Percentiles rank a stretch among this genome's conserved stretches.
Evolutionary conservation across 2,888 invertebrate genomes (phyloP).

Genomic region (Microctonus brassicae): DNA sequence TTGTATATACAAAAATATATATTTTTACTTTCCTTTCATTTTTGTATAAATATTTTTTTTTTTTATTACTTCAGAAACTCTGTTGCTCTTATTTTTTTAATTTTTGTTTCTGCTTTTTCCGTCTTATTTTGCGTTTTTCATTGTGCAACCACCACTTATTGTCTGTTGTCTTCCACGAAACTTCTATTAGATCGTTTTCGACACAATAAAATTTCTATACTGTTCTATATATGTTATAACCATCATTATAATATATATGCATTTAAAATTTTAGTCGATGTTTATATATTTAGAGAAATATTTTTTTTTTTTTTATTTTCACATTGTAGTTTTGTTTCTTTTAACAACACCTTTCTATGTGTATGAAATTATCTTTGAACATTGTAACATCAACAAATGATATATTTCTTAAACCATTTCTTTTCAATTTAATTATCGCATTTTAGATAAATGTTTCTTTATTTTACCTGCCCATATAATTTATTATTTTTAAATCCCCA

Average conservation of each 20-base stretch:
- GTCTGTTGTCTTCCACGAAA: neutral
- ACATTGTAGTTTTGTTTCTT: neutral
- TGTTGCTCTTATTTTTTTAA: neutral
- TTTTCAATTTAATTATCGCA: neutral
- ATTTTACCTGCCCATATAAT: neutral
- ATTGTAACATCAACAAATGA: neutral
- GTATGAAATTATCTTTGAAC: neutral
- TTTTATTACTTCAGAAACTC: neutral
- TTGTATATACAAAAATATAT: constrained; percentile 10
- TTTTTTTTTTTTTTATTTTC: neutral
- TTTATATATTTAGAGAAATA: neutral
- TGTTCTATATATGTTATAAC: neutral
- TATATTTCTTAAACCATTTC: neutral
- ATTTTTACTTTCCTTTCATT: constrained; percentile 1
- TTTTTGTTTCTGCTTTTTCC: neutral
- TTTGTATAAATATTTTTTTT: neutral
- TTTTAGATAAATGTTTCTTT: too few relatives aligned
- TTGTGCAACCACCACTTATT: neutral
- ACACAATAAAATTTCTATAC: neutral
- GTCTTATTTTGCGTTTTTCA: neutral
- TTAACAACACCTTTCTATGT: neutral
- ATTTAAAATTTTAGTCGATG: neutral
- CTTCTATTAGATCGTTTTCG: neutral
- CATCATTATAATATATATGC: neutral
- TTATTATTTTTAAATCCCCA: neutral